Evolutionary conservation across 2,113 vertebrate species (phyloP).

Genomic region (Bombycilla garrulus): DNA sequence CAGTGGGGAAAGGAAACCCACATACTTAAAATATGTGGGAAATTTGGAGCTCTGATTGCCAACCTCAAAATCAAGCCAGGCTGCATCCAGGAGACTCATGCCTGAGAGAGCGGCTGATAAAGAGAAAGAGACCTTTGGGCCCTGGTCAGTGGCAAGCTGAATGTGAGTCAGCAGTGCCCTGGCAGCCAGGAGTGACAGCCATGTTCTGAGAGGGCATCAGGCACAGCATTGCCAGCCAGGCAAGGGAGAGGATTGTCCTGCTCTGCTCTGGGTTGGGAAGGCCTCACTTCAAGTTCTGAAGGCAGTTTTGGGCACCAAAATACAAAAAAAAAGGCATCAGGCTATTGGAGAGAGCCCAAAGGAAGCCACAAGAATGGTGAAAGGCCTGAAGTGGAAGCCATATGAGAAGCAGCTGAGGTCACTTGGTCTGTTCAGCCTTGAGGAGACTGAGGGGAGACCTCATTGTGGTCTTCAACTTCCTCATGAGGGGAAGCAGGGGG

Average conservation of each 20-base stretch:
- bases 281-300: neutral
- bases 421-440: neutral
- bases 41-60: neutral
- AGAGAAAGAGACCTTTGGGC: neutral
- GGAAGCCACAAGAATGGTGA: neutral
- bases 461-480: neutral
- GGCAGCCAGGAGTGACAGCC: neutral
- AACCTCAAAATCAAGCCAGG: neutral
- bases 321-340: neutral
- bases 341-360: neutral
- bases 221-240: accelerated
- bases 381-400: accelerated
- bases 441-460: neutral
- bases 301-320: neutral
- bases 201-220: neutral
- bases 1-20: neutral
- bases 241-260: neutral
- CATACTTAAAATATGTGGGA: neutral
- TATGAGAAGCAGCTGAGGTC: neutral
- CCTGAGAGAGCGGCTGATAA: neutral
- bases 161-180: neutral
- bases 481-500: neutral
- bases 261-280: neutral
- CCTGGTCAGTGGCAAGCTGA: neutral
- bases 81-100: neutral